These are phyloP conservation scores for Heliconius ethilla DNA, from an alignment of 2,888 invertebrate species.

Conservation along the genomic window DNA sequence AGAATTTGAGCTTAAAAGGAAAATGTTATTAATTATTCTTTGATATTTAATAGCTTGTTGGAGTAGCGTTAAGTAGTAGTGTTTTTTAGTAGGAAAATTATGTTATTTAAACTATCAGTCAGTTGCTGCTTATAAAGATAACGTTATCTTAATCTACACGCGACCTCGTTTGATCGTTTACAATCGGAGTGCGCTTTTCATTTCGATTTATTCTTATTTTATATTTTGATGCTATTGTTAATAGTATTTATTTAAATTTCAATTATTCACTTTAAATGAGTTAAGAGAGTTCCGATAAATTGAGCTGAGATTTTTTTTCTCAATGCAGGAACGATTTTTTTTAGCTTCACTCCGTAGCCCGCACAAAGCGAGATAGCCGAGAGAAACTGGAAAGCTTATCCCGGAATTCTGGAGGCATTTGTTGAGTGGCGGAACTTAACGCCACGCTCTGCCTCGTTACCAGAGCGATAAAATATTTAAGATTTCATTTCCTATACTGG, in stretches of 20 bases:
- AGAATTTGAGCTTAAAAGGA: too few species aligned
- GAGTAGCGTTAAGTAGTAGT: neutral
- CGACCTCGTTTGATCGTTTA: slow-evolving; percentile 22
- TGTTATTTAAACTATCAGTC: neutral
- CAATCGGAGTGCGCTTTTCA: neutral
- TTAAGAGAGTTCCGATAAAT: neutral
- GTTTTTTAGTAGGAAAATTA: neutral
- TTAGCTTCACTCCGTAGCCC: too few species aligned
- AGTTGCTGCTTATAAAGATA: slow-evolving; percentile 14
- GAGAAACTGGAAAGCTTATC: too few species aligned
- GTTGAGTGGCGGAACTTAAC: too few species aligned
- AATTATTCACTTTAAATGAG: neutral
- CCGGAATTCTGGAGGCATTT: too few species aligned
- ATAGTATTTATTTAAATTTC: neutral
- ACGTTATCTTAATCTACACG: slow-evolving; percentile 21
- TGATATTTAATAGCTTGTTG: neutral
- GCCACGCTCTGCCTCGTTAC: too few species aligned
- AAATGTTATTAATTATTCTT: slow-evolving; percentile 4
- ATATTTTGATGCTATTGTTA: neutral
- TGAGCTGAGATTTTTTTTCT: too few species aligned
- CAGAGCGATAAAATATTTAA: too few species aligned
- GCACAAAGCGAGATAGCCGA: too few species aligned
- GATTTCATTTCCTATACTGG: too few species aligned
- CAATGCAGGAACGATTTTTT: too few species aligned
- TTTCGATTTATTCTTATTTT: neutral